A percentile compares a stretch with the other conserved stretches of the same genome.
Conservation (phyloP, 1,140 invertebrate genomes). For the Trissolcus basalis region DNA sequence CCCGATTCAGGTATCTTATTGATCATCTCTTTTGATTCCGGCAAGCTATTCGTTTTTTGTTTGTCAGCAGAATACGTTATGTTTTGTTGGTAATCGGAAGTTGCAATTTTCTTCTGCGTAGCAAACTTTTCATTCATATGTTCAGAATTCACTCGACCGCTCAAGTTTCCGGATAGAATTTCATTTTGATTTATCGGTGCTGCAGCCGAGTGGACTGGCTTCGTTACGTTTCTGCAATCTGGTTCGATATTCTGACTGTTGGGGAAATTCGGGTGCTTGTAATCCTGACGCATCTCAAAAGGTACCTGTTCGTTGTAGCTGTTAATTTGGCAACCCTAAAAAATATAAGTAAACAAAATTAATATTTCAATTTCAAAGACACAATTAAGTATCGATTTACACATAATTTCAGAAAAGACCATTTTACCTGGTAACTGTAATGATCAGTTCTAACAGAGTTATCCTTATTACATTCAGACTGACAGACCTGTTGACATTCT, state of each 20-base stretch:
- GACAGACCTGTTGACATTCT: conserved; percentile 30
- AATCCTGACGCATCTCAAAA: conserved; percentile 48
- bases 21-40: conserved; percentile 36
- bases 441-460: conserved; percentile 40
- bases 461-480: conserved; percentile 37
- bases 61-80: conserved; percentile 56
- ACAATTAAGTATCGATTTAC: no score
- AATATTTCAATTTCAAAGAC: no score
- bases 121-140: conserved; percentile 59
- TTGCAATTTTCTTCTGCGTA: conserved; percentile 63
- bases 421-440: conserved; percentile 50
- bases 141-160: conserved; percentile 43
- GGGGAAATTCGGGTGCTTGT: conserved; percentile 40
- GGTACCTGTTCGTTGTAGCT: conserved; percentile 47
- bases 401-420: no score
- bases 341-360: conserved; percentile 4
- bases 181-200: conserved; percentile 40
- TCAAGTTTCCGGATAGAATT: conserved; percentile 37
- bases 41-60: conserved; percentile 25
- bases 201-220: conserved; percentile 38
- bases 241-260: conserved; percentile 29
- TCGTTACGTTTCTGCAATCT: conserved; percentile 26
- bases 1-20: conserved; percentile 40
- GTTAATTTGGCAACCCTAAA: conserved; percentile 42
- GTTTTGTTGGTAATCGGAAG: conserved; percentile 60